Evolutionary conservation across 1,140 invertebrate genomes (phyloP).

Genomic region (Babylonia areolata): DNA sequence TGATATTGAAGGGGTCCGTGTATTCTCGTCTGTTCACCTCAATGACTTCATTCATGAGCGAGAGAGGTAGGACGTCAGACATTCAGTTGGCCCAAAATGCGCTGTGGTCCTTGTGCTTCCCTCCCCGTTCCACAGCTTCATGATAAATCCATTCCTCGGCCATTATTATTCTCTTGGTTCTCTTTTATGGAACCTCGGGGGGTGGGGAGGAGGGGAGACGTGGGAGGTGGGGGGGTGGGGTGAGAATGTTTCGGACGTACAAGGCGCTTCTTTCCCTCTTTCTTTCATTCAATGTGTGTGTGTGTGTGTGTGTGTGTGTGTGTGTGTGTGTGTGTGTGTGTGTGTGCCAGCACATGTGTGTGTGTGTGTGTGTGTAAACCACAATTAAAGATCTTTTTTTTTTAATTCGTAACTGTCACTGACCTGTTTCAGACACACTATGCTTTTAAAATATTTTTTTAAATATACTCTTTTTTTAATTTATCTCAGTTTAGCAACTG

Average conservation of each 20-base stretch:
- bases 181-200: not conserved
- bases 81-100: not conserved
- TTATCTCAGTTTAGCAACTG: no score
- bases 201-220: no score
- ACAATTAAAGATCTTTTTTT: no score
- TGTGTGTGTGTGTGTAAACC: not conserved
- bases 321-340: not conserved
- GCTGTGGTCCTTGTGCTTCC: not conserved
- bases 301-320: conserved; percentile 1
- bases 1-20: not conserved
- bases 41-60: conserved; percentile 4
- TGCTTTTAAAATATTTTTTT: no score
- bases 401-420: no score
- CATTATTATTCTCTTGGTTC: not conserved
- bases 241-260: no score
- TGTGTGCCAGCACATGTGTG: no score
- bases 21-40: conserved; percentile 18
- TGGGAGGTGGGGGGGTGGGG: no score
- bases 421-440: no score
- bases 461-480: no score
- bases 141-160: conserved; percentile 13
- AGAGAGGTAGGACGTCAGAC: not conserved
- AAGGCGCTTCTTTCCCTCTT: no score
- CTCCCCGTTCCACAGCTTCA: not conserved
- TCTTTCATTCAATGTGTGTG: no score